Conservation (phyloP, 2,113 vertebrate species). For the Struthio camelus region DNA sequence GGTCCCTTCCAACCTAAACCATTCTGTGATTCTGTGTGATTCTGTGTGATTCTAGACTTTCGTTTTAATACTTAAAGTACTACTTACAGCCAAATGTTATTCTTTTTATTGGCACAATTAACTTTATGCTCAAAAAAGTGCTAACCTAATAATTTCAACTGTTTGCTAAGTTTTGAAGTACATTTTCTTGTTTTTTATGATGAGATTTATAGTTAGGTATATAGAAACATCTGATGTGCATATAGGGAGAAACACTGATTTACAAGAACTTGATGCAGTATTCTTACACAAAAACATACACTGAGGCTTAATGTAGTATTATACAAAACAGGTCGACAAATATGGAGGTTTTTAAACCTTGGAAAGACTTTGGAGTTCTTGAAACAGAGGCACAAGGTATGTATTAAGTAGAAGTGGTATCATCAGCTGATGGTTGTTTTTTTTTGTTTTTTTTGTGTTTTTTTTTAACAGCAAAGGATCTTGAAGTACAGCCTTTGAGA, state of each 20-base stretch:
- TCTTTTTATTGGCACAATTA: background rate
- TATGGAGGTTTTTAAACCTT: background rate
- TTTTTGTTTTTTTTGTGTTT: too few species aligned
- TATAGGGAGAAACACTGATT: background rate
- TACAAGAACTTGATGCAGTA: background rate
- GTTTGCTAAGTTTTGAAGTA: background rate
- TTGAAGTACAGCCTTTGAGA: background rate
- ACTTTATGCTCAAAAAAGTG: background rate
- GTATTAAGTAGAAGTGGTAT: background rate
- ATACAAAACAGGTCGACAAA: background rate
- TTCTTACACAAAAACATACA: background rate
- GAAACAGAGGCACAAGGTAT: background rate
- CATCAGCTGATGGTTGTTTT: background rate
- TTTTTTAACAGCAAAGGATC: background rate
- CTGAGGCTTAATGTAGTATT: background rate
- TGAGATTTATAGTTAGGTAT: background rate
- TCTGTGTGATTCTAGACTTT: background rate
- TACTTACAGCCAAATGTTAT: background rate
- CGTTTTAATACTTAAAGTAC: background rate
- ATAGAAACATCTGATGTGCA: background rate
- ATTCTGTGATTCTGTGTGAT: too few species aligned
- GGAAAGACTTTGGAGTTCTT: background rate
- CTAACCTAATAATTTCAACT: background rate
- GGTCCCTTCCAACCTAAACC: too few species aligned
- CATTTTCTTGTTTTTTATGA: background rate